A percentile compares a stretch with the other conserved stretches of the same genome.
Evolutionary conservation across 2,797 vertebrate species (phyloP).

Genomic region (Anguilla pacifica): DNA sequence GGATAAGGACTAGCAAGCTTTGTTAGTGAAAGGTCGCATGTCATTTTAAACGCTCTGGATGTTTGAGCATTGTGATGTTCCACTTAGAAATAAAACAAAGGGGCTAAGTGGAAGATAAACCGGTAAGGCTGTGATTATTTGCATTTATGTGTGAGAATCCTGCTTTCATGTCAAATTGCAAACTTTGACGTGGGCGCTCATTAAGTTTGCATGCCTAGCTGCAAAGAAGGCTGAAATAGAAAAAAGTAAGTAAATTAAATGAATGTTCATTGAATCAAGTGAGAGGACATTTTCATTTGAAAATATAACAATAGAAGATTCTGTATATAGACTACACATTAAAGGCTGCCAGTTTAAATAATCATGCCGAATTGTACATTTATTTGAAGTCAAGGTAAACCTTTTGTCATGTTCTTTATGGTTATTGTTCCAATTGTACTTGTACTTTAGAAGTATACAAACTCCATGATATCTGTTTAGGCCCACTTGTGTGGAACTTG

Average conservation of each 20-base stretch:
- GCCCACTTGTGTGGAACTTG: not conserved
- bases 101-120: not conserved
- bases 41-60: not conserved
- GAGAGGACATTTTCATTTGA: not conserved
- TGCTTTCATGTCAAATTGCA: not conserved
- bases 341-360: too few relatives aligned
- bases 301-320: not conserved
- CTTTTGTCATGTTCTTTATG: not conserved
- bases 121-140: not conserved
- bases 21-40: not conserved
- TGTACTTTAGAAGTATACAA: slow-evolving; percentile 1
- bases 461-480: not conserved
- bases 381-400: not conserved
- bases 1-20: not conserved
- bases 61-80: not conserved
- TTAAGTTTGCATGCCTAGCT: not conserved
- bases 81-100: not conserved
- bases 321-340: not conserved
- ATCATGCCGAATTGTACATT: too few relatives aligned
- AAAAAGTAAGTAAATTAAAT: not conserved
- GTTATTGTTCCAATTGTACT: not conserved
- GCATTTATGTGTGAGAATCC: not conserved
- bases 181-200: not conserved
- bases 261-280: not conserved
- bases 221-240: not conserved